Evolutionary conservation across 2,888 invertebrate species (phyloP).

Genomic region (Lasius fuliginosus): DNA sequence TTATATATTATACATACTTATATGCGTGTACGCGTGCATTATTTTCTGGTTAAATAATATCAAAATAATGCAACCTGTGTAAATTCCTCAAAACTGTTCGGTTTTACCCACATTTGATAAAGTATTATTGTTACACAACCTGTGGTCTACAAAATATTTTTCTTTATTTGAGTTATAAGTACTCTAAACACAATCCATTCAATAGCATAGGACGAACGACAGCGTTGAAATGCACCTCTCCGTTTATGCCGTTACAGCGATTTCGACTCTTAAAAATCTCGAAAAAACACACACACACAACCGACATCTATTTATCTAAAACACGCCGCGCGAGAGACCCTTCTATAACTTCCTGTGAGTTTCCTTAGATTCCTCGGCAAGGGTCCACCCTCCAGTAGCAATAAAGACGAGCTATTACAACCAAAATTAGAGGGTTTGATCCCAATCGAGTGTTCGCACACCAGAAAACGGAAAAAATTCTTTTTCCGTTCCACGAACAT

Average conservation of each 20-base stretch:
- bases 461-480: conserved; percentile 66
- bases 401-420: conserved; percentile 80
- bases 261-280: conserved; percentile 62
- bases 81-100: neutral
- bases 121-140: neutral
- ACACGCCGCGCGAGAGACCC: conserved; percentile 59
- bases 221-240: conserved; percentile 30
- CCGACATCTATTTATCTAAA: conserved; percentile 68
- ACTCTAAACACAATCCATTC: conserved; percentile 8
- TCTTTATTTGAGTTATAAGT: conserved; percentile 3
- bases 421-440: conserved; percentile 83
- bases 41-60: neutral
- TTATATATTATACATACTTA: too few species aligned
- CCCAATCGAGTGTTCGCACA: conserved; percentile 63
- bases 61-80: neutral
- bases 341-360: conserved; percentile 66
- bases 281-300: conserved; percentile 38
- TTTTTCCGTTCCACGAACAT: conserved; percentile 66
- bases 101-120: neutral
- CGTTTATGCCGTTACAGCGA: conserved; percentile 64
- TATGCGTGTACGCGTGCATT: too few species aligned
- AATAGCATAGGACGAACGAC: conserved; percentile 54
- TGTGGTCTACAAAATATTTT: neutral
- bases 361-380: conserved; percentile 49
- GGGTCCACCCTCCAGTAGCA: conserved; percentile 66